Conservation (phyloP, 2,113 vertebrate genomes). For the Aleadryas rufinucha region DNA sequence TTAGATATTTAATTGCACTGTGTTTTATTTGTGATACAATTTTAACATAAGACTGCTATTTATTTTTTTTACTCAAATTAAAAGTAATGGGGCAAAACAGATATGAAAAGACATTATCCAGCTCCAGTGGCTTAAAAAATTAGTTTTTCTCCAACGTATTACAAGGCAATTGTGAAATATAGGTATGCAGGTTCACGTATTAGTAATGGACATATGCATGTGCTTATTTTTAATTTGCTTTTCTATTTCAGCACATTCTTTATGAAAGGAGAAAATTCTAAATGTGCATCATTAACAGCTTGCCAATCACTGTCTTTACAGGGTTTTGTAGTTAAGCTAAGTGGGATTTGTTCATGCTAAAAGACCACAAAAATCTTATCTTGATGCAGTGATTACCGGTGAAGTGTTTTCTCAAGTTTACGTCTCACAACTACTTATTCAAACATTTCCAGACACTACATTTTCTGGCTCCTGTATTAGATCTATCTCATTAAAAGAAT, state of each 20-base stretch:
- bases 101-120: conserved; percentile 57
- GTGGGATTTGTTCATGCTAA: not conserved
- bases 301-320: not conserved
- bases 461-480: not conserved
- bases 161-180: conserved; percentile 36
- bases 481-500: not conserved
- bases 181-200: not conserved
- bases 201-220: not conserved
- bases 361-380: not conserved
- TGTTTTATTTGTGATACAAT: conserved; percentile 34
- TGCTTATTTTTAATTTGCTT: not conserved
- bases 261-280: not conserved
- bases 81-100: conserved; percentile 67
- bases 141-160: conserved; percentile 49
- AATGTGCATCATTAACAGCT: not conserved
- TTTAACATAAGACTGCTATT: not conserved
- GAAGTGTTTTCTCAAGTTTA: not conserved
- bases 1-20: not conserved
- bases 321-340: not conserved
- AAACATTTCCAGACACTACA: not conserved
- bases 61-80: conserved; percentile 45
- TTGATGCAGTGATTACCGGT: not conserved
- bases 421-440: not conserved
- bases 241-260: not conserved
- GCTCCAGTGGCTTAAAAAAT: conserved; percentile 73